Evolutionary conservation across 2,113 vertebrate genomes (phyloP).

Genomic region (Varanus komodoensis): DNA sequence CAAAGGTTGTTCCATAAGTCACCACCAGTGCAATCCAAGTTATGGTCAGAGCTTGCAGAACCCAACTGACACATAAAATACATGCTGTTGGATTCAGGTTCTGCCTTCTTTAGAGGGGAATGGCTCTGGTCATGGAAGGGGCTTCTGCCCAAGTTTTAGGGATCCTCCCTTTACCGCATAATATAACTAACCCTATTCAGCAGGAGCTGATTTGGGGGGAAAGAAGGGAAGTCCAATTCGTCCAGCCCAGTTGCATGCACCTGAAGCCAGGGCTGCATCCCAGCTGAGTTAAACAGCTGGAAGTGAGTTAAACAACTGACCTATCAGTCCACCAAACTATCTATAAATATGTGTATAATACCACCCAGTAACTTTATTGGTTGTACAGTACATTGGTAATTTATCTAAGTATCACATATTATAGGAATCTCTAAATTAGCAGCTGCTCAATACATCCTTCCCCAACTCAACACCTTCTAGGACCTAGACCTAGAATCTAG

Average conservation of each 20-base stretch:
- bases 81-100: neutral
- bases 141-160: no score
- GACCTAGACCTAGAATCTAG: no score
- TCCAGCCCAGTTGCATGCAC: no score
- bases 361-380: neutral
- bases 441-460: neutral
- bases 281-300: no score
- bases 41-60: neutral
- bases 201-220: no score
- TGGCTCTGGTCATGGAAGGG: no score
- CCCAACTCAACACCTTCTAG: no score
- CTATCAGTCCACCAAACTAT: no score
- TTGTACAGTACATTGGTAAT: neutral
- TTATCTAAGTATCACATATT: neutral
- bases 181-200: no score
- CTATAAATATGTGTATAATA: neutral
- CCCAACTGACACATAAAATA: neutral
- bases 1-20: neutral
- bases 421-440: neutral
- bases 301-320: no score
- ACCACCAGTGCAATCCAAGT: neutral
- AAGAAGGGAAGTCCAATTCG: no score
- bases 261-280: neutral
- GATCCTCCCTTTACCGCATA: no score
- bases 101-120: neutral